A percentile compares a stretch with the other conserved stretches of the same genome.
Evolutionary conservation across 2,113 vertebrate genomes (phyloP).

Genomic region (Baryphthengus martii): DNA sequence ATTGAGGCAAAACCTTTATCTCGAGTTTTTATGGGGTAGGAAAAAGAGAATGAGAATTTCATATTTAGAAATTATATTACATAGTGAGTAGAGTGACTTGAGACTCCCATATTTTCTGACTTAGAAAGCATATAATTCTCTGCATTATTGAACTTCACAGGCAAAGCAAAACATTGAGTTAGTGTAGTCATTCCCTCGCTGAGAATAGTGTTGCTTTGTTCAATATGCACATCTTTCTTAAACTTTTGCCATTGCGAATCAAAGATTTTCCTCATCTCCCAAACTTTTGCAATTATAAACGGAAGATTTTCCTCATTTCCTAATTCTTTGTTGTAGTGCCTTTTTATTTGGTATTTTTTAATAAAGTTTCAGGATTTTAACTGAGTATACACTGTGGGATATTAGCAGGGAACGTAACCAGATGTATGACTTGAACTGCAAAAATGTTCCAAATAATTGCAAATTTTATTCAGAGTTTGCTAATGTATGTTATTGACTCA

Average conservation of each 20-base stretch:
- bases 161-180: constrained; percentile 10
- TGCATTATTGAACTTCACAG: not conserved
- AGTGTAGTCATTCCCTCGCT: not conserved
- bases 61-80: not conserved
- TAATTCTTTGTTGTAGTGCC: not conserved
- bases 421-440: not conserved
- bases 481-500: not conserved
- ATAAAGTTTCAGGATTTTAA: not conserved
- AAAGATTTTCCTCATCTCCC: not conserved
- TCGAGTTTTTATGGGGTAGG: not conserved
- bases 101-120: not conserved
- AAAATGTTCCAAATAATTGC: not conserved
- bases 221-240: not conserved
- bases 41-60: not conserved
- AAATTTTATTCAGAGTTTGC: not conserved
- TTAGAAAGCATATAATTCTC: not conserved
- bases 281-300: not conserved
- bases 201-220: not conserved
- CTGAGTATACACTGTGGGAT: not conserved
- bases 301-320: not conserved
- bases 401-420: not conserved
- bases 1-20: constrained; percentile 15
- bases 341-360: not conserved
- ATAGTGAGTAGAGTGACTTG: not conserved
- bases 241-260: not conserved